Evolutionary conservation across 2,797 vertebrate species (phyloP).

Genomic region (Nothura maculosa): DNA sequence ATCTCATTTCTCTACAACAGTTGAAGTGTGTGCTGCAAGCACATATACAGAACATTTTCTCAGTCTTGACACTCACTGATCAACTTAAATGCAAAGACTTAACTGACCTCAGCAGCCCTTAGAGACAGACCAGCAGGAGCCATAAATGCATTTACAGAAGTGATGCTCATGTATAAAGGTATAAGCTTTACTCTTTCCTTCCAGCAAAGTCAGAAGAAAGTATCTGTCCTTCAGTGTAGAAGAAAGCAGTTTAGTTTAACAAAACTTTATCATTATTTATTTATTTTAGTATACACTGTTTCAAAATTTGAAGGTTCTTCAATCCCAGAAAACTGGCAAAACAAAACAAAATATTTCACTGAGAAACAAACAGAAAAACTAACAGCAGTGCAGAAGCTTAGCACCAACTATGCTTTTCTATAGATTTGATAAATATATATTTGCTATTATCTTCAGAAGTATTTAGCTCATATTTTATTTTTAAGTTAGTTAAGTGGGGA

Average conservation of each 20-base stretch:
- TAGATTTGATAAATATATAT: not conserved
- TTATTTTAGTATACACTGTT: not conserved
- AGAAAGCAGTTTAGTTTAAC: not conserved
- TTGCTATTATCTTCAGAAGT: not conserved
- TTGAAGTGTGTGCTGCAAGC: not conserved
- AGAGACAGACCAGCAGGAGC: not conserved
- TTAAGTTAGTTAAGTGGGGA: not conserved
- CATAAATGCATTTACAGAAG: not conserved
- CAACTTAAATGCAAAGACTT: not conserved
- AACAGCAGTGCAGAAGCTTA: not conserved
- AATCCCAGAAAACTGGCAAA: not conserved
- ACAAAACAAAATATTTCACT: not conserved
- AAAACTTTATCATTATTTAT: not conserved
- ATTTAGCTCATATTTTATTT: not conserved
- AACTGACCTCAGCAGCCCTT: not conserved
- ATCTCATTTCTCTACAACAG: not conserved
- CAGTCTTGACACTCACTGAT: not conserved
- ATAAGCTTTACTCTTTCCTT: not conserved
- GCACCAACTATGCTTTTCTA: not conserved
- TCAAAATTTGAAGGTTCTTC: not conserved
- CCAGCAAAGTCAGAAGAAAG: not conserved
- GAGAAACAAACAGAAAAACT: not conserved
- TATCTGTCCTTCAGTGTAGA: not conserved
- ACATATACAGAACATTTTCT: not conserved
- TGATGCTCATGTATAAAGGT: accelerated